Evolutionary conservation across 1,140 invertebrate species (phyloP).

Genomic region (Holcopasites calliopsidis): DNA sequence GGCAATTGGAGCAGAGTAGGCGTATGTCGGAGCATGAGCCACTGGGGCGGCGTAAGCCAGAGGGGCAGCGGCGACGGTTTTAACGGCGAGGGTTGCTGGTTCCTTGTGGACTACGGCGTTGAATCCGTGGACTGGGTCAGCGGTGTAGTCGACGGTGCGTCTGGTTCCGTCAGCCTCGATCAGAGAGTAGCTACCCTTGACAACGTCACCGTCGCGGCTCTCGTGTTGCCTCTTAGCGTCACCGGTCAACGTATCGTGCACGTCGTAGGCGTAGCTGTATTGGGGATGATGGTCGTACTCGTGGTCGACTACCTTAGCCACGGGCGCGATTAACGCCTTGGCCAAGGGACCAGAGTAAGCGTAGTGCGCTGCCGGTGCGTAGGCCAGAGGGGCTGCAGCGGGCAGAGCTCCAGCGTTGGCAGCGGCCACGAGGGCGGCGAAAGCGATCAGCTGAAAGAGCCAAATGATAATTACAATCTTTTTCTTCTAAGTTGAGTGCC

Average conservation of each 20-base stretch:
- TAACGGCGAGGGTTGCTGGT: constrained; percentile 67
- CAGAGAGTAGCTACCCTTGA: constrained; percentile 81
- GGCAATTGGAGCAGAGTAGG: constrained; percentile 44
- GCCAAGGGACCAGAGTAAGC: constrained; percentile 54
- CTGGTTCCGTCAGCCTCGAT: constrained; percentile 81
- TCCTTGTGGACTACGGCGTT: constrained; percentile 82
- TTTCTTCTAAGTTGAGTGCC: too few species aligned
- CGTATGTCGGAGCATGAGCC: constrained; percentile 23
- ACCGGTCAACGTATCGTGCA: constrained; percentile 80
- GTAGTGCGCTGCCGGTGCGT: constrained; percentile 24
- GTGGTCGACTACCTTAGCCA: constrained; percentile 67
- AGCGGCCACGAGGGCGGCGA: too few species aligned
- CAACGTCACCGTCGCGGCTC: constrained; percentile 79
- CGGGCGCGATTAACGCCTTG: constrained; percentile 30
- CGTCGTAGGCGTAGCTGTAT: constrained; percentile 81
- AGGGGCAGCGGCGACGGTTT: constrained; percentile 53
- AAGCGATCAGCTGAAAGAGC: too few species aligned
- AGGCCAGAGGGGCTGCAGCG: constrained; percentile 67
- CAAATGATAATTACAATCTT: too few species aligned
- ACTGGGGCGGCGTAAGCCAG: constrained; percentile 28
- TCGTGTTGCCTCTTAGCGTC: constrained; percentile 81
- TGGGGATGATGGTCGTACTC: constrained; percentile 80
- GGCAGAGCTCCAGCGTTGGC: constrained; percentile 74
- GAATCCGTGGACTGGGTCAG: constrained; percentile 80
- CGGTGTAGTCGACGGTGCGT: constrained; percentile 81